Evolutionary conservation across 2,888 invertebrate genomes (phyloP).

Genomic region (Rhagonycha fulva): DNA sequence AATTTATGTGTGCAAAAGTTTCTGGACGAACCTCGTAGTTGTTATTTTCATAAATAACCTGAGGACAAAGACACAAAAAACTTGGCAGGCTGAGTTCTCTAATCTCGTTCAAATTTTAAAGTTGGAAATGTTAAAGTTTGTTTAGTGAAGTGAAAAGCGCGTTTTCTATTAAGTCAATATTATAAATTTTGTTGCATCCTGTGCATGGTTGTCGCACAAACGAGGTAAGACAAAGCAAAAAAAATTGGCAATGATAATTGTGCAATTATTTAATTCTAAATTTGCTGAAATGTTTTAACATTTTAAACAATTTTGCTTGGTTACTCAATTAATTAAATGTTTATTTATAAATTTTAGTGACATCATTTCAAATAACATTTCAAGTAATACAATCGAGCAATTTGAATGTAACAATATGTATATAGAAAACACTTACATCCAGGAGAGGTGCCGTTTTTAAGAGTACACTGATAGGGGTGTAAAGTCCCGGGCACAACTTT

Average conservation of each 20-base stretch:
- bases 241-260: background rate
- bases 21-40: background rate
- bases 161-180: background rate
- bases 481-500: constrained; percentile 83
- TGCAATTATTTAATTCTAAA: background rate
- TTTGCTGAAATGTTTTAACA: background rate
- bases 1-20: background rate
- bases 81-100: background rate
- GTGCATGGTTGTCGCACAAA: background rate
- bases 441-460: constrained; percentile 82
- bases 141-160: background rate
- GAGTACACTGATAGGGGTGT: constrained; percentile 83
- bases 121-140: background rate
- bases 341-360: constrained; percentile 1
- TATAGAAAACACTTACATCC: constrained; percentile 74
- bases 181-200: background rate
- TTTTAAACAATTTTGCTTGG: background rate
- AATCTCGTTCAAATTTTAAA: background rate
- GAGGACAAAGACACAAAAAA: background rate
- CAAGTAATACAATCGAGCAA: background rate
- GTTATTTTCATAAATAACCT: background rate
- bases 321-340: background rate
- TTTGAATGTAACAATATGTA: background rate
- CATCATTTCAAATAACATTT: background rate
- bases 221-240: background rate